These are phyloP conservation scores for Notechis scutatus DNA, from an alignment of 2,113 vertebrate genomes.

Conservation along the genomic window DNA sequence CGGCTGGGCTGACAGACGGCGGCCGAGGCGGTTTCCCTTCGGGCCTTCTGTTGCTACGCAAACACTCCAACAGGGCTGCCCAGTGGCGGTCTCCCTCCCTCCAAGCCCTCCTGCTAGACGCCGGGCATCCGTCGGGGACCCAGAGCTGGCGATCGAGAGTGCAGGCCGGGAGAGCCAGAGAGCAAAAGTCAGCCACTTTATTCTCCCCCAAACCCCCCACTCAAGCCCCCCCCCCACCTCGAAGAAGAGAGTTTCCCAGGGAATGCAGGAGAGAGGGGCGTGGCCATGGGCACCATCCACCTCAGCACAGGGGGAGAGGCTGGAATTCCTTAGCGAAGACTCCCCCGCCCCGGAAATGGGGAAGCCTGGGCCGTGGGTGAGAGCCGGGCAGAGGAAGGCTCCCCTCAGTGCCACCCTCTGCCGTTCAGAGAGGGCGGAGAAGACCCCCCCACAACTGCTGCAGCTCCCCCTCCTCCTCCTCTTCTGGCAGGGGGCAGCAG, in stretches of 20 bases:
- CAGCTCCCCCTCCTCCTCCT: not conserved
- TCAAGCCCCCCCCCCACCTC: not conserved
- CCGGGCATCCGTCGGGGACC: not conserved
- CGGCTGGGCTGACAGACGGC: constrained; percentile 51
- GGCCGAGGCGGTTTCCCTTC: not conserved
- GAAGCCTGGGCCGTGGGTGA: not conserved
- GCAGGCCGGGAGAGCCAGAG: not conserved
- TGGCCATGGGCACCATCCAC: not conserved
- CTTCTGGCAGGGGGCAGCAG: not conserved
- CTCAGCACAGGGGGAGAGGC: not conserved
- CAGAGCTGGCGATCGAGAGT: too few relatives aligned
- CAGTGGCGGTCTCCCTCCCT: not conserved
- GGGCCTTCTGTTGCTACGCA: not conserved
- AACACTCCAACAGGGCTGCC: not conserved
- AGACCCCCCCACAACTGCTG: not conserved
- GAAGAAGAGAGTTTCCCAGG: not conserved
- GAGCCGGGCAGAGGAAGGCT: not conserved
- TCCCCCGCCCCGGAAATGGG: not conserved
- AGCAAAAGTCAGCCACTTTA: not conserved
- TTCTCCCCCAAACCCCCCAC: not conserved
- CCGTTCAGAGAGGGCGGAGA: not conserved
- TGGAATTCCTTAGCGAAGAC: not conserved
- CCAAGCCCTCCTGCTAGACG: too few relatives aligned
- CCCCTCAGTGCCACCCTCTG: not conserved
- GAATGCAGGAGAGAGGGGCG: not conserved